These are phyloP conservation scores for Tenodera sinensis DNA, from an alignment of 2,888 invertebrate species.

Conservation along the genomic window DNA sequence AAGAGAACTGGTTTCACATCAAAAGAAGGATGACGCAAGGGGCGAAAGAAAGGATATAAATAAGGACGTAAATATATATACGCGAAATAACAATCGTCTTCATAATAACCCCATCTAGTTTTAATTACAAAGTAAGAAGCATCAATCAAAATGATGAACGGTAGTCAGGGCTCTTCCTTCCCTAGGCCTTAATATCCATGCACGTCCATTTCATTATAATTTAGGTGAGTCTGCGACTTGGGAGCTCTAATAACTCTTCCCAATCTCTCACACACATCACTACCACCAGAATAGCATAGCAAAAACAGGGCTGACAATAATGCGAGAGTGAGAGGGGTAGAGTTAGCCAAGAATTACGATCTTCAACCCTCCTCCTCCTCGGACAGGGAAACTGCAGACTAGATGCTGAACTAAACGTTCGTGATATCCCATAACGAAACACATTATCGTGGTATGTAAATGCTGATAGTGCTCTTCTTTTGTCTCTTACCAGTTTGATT, in stretches of 20 bases:
- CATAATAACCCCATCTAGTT: conserved; percentile 42
- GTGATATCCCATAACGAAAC: not conserved
- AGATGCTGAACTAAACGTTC: not conserved
- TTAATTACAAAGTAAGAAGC: conserved; percentile 49
- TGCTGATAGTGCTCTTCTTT: not conserved
- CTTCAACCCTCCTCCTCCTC: not conserved
- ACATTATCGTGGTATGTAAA: not conserved
- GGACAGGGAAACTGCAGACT: not conserved
- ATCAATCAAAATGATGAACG: conserved; percentile 51
- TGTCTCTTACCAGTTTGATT: not conserved
- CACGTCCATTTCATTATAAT: conserved; percentile 29
- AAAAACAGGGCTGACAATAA: conserved; percentile 29
- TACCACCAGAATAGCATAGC: conserved; percentile 14
- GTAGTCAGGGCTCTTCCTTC: conserved; percentile 39
- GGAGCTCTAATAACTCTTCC: conserved; percentile 29
- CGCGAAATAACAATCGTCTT: not conserved
- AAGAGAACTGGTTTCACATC: conserved; percentile 8
- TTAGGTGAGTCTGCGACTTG: conserved; percentile 22
- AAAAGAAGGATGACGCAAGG: not conserved
- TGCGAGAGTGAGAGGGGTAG: conserved; percentile 18
- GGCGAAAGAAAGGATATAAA: not conserved
- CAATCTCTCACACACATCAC: conserved; percentile 31
- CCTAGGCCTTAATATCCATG: conserved; percentile 5
- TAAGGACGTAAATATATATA: not conserved
- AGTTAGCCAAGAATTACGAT: conserved; percentile 25